Evolutionary conservation across 2,797 vertebrate genomes (phyloP).

Genomic region (Falco berigora): DNA sequence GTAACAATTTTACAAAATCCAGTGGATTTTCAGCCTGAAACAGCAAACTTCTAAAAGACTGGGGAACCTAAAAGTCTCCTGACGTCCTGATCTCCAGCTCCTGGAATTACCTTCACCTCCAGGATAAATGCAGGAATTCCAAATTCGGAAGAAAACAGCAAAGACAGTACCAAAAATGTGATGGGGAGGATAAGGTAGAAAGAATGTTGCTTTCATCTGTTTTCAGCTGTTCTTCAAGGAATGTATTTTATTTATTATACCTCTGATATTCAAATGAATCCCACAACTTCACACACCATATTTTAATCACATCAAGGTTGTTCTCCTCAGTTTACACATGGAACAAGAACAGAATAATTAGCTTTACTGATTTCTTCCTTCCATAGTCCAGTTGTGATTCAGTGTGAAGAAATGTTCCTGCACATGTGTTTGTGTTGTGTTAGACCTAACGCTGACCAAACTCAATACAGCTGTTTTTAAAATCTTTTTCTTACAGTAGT

Average conservation of each 20-base stretch:
- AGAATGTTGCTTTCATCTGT: not conserved
- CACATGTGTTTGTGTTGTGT: accelerated
- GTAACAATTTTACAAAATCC: not conserved
- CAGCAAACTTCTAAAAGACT: not conserved
- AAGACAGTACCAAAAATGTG: not conserved
- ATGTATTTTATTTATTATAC: not conserved
- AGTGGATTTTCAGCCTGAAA: not conserved
- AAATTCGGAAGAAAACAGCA: not conserved
- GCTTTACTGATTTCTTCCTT: not conserved
- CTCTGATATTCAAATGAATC: not conserved
- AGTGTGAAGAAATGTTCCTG: not conserved
- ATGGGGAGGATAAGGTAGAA: not conserved
- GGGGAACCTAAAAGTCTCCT: not conserved
- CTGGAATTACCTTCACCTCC: not conserved
- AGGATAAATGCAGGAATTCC: not conserved
- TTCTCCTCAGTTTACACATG: not conserved
- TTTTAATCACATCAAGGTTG: not conserved
- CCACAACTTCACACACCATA: not conserved
- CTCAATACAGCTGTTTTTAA: not conserved
- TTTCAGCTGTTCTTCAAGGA: not conserved
- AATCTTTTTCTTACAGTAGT: not conserved
- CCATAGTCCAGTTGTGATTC: not conserved
- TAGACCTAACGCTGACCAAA: not conserved
- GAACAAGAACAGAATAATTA: not conserved
- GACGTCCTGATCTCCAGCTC: not conserved